Conservation (phyloP, 2,797 vertebrate species). For the Cichlasoma orientale region DNA sequence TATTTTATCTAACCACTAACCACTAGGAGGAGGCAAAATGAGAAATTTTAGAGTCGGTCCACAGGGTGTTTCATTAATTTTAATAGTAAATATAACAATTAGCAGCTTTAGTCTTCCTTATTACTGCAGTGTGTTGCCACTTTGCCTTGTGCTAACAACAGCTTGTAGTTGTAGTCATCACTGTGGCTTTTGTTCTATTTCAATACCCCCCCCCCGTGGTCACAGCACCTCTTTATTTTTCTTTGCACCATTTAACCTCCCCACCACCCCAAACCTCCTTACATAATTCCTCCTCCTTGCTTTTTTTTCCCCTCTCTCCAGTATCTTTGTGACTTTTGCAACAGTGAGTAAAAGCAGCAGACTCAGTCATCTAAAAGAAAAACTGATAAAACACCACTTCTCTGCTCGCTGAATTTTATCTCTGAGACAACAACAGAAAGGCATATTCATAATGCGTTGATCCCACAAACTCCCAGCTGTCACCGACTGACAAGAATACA, state of each 20-base stretch:
- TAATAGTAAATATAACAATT: constrained; percentile 9
- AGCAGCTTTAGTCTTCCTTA: neutral
- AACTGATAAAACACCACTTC: constrained; percentile 52
- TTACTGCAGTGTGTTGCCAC: constrained; percentile 10
- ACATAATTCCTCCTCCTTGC: constrained; percentile 8
- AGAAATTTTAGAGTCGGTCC: neutral
- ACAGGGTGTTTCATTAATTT: neutral
- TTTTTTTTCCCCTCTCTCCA: neutral
- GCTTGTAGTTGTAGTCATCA: constrained; percentile 8
- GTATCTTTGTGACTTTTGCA: constrained; percentile 37
- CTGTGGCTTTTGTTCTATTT: constrained; percentile 26
- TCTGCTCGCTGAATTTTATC: constrained; percentile 56
- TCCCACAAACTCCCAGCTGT: constrained; percentile 40
- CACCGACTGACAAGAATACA: constrained; percentile 57
- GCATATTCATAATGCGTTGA: constrained; percentile 52
- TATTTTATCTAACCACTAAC: neutral
- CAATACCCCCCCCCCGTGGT: constrained; percentile 16
- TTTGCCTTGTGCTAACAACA: constrained; percentile 14
- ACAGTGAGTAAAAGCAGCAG: constrained; percentile 29
- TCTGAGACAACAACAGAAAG: constrained; percentile 37
- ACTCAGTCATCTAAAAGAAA: constrained; percentile 34
- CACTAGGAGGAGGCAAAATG: neutral
- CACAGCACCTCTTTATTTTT: constrained; percentile 18
- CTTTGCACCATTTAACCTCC: constrained; percentile 4
- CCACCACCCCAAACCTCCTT: constrained; percentile 4